These are phyloP conservation scores for Brachionus paranguensis DNA, from an alignment of 1,140 invertebrate species.

Conservation along the genomic window DNA sequence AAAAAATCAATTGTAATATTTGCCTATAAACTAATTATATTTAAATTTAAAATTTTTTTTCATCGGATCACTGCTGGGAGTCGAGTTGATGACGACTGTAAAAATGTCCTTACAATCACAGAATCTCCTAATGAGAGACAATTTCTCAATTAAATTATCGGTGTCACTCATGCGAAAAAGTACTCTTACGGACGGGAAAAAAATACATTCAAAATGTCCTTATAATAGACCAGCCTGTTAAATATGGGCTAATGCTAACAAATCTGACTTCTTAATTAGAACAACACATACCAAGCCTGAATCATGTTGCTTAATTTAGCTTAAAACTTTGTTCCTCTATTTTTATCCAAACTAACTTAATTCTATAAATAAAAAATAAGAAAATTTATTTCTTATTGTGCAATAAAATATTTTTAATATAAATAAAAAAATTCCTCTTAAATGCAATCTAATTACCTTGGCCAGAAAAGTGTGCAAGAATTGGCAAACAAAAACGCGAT, in stretches of 20 bases:
- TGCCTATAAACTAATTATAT: too few relatives aligned
- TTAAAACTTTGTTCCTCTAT: not conserved
- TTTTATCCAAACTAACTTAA: not conserved
- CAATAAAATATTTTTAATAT: not conserved
- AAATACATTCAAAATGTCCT: not conserved
- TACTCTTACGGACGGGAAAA: not conserved
- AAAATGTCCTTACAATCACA: not conserved
- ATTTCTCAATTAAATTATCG: not conserved
- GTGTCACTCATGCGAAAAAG: constrained; percentile 7
- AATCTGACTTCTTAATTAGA: not conserved
- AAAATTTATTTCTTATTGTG: not conserved
- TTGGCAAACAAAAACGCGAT: not conserved
- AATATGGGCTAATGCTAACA: not conserved
- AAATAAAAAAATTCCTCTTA: not conserved
- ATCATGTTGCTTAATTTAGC: not conserved
- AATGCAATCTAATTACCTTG: not conserved
- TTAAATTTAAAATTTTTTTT: too few relatives aligned
- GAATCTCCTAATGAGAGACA: not conserved
- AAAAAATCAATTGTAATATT: too few relatives aligned
- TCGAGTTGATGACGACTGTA: not conserved
- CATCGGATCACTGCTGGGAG: too few relatives aligned
- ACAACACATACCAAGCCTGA: not conserved
- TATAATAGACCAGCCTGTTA: not conserved
- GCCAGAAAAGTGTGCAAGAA: not conserved
- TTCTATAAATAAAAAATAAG: not conserved